A percentile compares a stretch with the other conserved stretches of the same genome.
Evolutionary conservation across 2,888 invertebrate genomes (phyloP).

Genomic region (Allolobophora icterica): DNA sequence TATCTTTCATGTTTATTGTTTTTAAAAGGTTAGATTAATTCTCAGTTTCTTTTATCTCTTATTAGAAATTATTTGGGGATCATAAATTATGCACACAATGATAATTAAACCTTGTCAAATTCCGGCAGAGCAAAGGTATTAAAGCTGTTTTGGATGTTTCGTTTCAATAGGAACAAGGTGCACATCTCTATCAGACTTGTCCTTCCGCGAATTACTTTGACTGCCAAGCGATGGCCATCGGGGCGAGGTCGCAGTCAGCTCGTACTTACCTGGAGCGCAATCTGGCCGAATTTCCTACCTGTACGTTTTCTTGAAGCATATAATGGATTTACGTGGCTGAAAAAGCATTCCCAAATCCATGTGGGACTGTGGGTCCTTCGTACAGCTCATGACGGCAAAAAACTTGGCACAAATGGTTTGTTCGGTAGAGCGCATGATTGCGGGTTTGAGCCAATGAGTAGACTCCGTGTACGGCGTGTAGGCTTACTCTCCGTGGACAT

Average conservation of each 20-base stretch:
- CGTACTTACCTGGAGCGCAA: conserved; percentile 95
- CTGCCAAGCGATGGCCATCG: conserved; percentile 98
- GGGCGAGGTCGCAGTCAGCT: conserved; percentile 94
- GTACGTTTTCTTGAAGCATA: conserved; percentile 53
- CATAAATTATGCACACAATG: too few species aligned
- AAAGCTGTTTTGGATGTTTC: not conserved
- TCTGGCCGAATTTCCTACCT: conserved; percentile 75
- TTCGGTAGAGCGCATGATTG: not conserved
- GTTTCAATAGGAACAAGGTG: conserved; percentile 70
- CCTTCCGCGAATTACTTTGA: conserved; percentile 97
- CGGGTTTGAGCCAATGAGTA: not conserved
- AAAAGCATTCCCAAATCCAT: too few species aligned
- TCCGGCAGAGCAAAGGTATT: too few species aligned
- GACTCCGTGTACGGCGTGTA: not conserved
- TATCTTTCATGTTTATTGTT: too few species aligned
- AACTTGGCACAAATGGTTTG: not conserved
- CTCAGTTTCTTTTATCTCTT: too few species aligned
- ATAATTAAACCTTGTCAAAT: too few species aligned
- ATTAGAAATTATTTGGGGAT: too few species aligned
- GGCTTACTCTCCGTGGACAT: not conserved
- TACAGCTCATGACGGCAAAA: not conserved
- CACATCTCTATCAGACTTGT: conserved; percentile 92
- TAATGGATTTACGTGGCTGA: not conserved
- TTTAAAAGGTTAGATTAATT: too few species aligned
- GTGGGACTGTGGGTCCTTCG: not conserved